Evolutionary conservation across 2,797 vertebrate species (phyloP).

Genomic region (Trachurus trachurus): DNA sequence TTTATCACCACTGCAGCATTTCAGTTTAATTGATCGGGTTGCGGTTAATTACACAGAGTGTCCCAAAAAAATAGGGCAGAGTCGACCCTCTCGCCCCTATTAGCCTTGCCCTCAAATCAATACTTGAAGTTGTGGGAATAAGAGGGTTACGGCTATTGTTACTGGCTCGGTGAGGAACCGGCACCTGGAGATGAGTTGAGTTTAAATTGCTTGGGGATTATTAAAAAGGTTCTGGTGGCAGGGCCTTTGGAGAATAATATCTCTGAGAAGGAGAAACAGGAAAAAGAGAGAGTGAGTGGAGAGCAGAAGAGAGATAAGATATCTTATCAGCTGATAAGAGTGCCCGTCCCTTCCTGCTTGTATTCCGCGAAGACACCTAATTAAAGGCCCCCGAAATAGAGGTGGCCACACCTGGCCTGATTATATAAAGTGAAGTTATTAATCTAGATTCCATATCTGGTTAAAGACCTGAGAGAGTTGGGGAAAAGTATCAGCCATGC

Average conservation of each 20-base stretch:
- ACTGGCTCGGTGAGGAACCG: constrained; percentile 45
- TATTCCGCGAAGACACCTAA: constrained; percentile 56
- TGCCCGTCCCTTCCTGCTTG: constrained; percentile 1
- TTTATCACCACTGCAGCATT: constrained; percentile 17
- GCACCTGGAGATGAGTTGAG: constrained; percentile 57
- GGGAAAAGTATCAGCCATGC: not conserved
- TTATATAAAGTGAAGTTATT: constrained; percentile 63
- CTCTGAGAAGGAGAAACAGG: constrained; percentile 29
- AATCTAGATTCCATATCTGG: constrained; percentile 57
- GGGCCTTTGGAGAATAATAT: constrained; percentile 60
- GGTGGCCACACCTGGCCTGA: constrained; percentile 60
- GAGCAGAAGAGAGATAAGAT: constrained; percentile 40
- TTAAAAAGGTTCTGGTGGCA: constrained; percentile 64
- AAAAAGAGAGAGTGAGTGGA: constrained; percentile 19
- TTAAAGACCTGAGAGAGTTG: constrained; percentile 37
- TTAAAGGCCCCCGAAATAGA: constrained; percentile 63
- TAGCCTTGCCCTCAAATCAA: constrained; percentile 68
- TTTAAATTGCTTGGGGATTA: constrained; percentile 79
- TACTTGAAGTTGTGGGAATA: constrained; percentile 67
- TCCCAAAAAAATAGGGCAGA: constrained; percentile 44
- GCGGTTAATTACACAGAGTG: constrained; percentile 62
- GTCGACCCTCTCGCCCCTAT: constrained; percentile 65
- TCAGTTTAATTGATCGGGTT: constrained; percentile 50
- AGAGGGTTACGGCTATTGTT: constrained; percentile 61
- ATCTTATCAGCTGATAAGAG: constrained; percentile 61